These are phyloP conservation scores for Pholis gunnellus DNA, from an alignment of 2,113 vertebrate species.

Conservation along the genomic window DNA sequence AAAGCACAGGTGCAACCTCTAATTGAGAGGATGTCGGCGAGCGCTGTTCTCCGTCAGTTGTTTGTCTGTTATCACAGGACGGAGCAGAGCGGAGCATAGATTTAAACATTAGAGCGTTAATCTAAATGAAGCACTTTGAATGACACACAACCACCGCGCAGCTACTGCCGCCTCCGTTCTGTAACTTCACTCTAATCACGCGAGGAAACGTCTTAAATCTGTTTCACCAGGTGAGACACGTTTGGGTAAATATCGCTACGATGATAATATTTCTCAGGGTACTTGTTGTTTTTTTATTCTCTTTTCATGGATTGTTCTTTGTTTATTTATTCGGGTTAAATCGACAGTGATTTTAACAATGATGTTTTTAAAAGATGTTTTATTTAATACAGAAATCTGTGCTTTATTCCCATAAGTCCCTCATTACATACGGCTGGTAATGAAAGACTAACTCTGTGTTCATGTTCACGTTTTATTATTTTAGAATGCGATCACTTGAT, in stretches of 20 bases:
- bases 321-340: no score
- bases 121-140: not conserved
- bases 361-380: no score
- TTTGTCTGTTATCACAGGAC: slow-evolving; percentile 13
- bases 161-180: no score
- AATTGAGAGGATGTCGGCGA: slow-evolving; percentile 47
- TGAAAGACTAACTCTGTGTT: not conserved
- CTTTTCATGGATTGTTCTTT: no score
- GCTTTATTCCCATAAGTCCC: no score
- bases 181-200: not conserved
- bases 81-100: not conserved
- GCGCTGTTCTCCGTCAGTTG: slow-evolving; percentile 24
- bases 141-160: no score
- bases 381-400: no score
- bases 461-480: not conserved
- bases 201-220: not conserved
- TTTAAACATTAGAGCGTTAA: slow-evolving; percentile 23
- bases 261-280: no score
- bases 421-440: not conserved
- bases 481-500: not conserved
- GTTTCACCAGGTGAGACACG: not conserved
- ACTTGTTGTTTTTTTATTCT: no score
- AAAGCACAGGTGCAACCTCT: slow-evolving; percentile 61
- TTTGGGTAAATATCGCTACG: no score
- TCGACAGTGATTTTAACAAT: no score